A percentile compares a stretch with the other conserved stretches of the same genome.
Conservation (phyloP, 2,888 invertebrate genomes). For the Pristionchus maxplancki region DNA sequence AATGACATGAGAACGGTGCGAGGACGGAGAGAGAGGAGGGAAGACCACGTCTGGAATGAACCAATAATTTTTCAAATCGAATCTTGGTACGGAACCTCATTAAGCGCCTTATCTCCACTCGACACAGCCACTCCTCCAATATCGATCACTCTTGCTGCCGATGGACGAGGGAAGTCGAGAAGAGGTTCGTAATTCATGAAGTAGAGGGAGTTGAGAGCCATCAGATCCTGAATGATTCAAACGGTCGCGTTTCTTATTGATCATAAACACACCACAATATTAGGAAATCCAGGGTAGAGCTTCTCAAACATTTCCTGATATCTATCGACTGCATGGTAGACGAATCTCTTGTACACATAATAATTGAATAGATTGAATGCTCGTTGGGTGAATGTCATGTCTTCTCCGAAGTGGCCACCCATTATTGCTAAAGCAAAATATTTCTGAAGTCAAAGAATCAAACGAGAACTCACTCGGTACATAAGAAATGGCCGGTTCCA, state of each 20-base stretch:
- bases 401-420: slow-evolving; percentile 18
- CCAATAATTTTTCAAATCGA: no score
- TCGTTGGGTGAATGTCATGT: slow-evolving; percentile 21
- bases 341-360: not conserved
- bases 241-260: not conserved
- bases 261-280: not conserved
- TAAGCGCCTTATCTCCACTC: not conserved
- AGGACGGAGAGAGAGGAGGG: not conserved
- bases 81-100: no score
- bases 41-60: slow-evolving; percentile 16
- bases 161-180: slow-evolving; percentile 34
- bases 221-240: not conserved
- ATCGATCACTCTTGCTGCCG: slow-evolving; percentile 25
- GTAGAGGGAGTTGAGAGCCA: not conserved
- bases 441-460: no score
- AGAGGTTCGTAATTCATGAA: slow-evolving; percentile 44
- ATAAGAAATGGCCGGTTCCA: not conserved
- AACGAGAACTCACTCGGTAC: slow-evolving; percentile 23
- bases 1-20: slow-evolving; percentile 41
- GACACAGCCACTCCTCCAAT: slow-evolving; percentile 46
- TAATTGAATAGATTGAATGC: not conserved
- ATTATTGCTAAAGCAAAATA: not conserved
- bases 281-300: not conserved
- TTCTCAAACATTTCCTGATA: slow-evolving; percentile 11
- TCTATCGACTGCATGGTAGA: not conserved